phyloP scores from a whole-genome alignment of 2,797 vertebrate species.

The Gymnopithys bicolor region DNA sequence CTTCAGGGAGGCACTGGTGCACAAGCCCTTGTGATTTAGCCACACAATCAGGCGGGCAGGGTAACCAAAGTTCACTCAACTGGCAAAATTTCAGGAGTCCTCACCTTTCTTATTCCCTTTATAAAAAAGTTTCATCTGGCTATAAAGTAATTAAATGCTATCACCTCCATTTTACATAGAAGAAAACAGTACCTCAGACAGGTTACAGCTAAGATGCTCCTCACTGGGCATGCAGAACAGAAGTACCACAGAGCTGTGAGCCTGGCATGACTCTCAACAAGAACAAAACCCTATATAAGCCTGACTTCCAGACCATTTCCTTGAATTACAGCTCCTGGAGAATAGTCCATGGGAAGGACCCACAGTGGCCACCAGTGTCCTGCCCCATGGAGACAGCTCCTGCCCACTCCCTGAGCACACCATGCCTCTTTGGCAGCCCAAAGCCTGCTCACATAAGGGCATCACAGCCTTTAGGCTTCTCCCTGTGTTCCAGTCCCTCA shows the following conservation, averaged over 20 bases:
- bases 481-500: not conserved
- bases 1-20: not conserved
- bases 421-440: fast-evolving
- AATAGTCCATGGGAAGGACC: not conserved
- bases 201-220: not conserved
- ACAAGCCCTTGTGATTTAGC: not conserved
- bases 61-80: not conserved
- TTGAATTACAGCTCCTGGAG: fast-evolving
- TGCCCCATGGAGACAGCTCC: not conserved
- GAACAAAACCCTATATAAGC: not conserved
- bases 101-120: not conserved
- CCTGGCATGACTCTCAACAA: no score
- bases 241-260: not conserved
- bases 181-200: not conserved
- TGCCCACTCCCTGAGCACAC: not conserved
- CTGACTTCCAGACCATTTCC: not conserved
- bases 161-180: not conserved
- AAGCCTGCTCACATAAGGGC: not conserved
- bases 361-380: not conserved
- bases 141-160: not conserved
- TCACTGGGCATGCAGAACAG: not conserved
- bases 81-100: not conserved
- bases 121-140: not conserved
- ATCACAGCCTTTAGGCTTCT: not conserved
- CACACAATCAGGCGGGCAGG: not conserved